Percentiles rank a stretch among this genome's conserved stretches.
Conservation (phyloP, 2,888 invertebrate species). For the Acleris cristana region DNA sequence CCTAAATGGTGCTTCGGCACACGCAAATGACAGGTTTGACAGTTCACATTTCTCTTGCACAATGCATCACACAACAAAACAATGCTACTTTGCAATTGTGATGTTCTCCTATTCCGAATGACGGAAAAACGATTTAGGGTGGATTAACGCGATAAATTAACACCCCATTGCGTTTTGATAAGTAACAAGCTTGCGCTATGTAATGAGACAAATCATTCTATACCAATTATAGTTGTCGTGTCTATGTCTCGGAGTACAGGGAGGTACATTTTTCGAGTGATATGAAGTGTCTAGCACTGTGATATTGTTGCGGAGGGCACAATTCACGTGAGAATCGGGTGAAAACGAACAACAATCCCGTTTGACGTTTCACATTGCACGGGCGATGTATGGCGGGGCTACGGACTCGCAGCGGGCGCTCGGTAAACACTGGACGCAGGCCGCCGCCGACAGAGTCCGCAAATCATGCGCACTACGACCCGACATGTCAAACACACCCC, state of each 20-base stretch:
- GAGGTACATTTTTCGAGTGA: conserved; percentile 3
- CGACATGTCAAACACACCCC: conserved; percentile 52
- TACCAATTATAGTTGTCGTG: conserved; percentile 28
- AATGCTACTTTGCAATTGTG: conserved; percentile 36
- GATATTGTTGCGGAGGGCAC: conserved; percentile 38
- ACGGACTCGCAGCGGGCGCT: conserved; percentile 49
- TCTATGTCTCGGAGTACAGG: conserved; percentile 4
- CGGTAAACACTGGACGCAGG: conserved; percentile 51
- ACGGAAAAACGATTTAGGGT: neutral
- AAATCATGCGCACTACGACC: conserved; percentile 32
- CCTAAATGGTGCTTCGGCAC: conserved; percentile 1
- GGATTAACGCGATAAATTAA: conserved; percentile 3
- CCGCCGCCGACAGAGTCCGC: conserved; percentile 35
- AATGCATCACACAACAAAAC: conserved; percentile 47
- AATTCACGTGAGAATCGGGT: conserved; percentile 46
- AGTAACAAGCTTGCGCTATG: conserved; percentile 14
- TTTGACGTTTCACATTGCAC: conserved; percentile 81
- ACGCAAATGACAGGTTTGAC: conserved; percentile 41
- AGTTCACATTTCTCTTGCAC: conserved; percentile 39
- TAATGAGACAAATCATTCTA: conserved; percentile 25
- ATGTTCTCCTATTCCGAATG: neutral
- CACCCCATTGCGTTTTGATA: conserved; percentile 10
- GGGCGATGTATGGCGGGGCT: conserved; percentile 81
- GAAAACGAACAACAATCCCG: conserved; percentile 64
- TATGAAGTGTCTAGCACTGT: conserved; percentile 22